A percentile compares a stretch with the other conserved stretches of the same genome.
These are phyloP conservation scores for Mythimna ferrago DNA, from an alignment of 2,888 invertebrate genomes.

Conservation along the genomic window DNA sequence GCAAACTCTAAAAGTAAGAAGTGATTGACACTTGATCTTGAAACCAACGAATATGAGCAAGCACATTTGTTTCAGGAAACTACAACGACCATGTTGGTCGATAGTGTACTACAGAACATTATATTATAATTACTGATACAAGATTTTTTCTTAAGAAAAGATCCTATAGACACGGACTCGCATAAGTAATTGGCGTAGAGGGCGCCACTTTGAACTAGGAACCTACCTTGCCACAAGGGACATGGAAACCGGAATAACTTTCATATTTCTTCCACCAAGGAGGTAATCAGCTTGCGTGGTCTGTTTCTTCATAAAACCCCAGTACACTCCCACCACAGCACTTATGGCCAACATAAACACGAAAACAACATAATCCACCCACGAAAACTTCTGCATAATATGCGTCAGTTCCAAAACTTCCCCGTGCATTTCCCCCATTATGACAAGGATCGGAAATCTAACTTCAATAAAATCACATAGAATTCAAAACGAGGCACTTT, in stretches of 20 bases:
- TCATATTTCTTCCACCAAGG: slow-evolving; percentile 95
- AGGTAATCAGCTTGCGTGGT: slow-evolving; percentile 93
- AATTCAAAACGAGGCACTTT: slow-evolving; percentile 31
- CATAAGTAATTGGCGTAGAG: no score
- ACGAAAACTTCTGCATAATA: slow-evolving; percentile 92
- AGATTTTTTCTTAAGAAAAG: background rate
- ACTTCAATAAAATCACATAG: slow-evolving; percentile 36
- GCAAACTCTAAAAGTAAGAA: no score
- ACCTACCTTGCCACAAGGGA: slow-evolving; percentile 95
- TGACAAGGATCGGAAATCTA: slow-evolving; percentile 36
- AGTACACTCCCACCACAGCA: slow-evolving; percentile 95
- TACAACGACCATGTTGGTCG: no score
- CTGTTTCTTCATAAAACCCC: slow-evolving; percentile 93
- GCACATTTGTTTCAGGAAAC: no score
- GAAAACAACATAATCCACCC: slow-evolving; percentile 95
- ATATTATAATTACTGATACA: background rate
- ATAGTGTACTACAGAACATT: no score
- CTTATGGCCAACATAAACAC: slow-evolving; percentile 94
- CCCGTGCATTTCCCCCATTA: slow-evolving; percentile 74
- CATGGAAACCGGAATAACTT: slow-evolving; percentile 95
- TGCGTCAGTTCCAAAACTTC: slow-evolving; percentile 87
- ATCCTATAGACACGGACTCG: background rate
- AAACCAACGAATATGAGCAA: no score
- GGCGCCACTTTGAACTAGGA: background rate
- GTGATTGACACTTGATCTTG: no score